Evolutionary conservation across 2,888 invertebrate species (phyloP), one percentile per base, ranked within the genome.

Genomic region (Drosophila seclusa): DNA sequence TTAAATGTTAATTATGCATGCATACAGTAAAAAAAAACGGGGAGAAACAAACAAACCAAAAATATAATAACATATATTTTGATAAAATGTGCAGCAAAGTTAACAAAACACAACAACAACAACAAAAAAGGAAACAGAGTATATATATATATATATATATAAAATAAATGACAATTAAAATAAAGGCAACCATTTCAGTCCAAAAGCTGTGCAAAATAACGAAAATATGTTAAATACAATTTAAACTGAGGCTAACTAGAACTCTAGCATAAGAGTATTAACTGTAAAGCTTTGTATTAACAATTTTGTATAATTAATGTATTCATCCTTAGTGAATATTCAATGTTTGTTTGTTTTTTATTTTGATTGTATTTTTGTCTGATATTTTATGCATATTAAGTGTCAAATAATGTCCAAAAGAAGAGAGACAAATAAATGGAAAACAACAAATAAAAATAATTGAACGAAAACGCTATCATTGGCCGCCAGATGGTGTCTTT

Each of bases 31-130:
- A 24, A 3, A 24, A 24, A 24, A 32, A 3, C 7, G 21, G 11
- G 10, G 18, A 4, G 27, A 50, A 62, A 42, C 10, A 34, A 31
- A 50, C 18, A 38, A 34, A n/a, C 48, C 34, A 50, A 13, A 21
- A 24, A 38, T 48, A 57, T 62, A 62, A 59, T 27, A 18, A 67
- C 31, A 67, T 76, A 69, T 87, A 79, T 87, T 87, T 87, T 87
- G 59, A 65, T 76, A 78, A 57, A 67, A 69, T 68, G 40, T 58
- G 57, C 42, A 55, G 38, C 38, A 24, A 52, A 18, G 27, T 32
- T 8, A 10, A 61, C 31, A 29, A 29, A 54, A 50, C 10, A 29
- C 36, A 57, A 18, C 10, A 32, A 32, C 10, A 10, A 32, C n/a
- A n/a, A n/a, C n/a, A n/a, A 45, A 49, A 31, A 27, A 49, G 13